Percentiles rank a stretch among this genome's conserved stretches.
Evolutionary conservation across 2,888 invertebrate genomes (phyloP).

Genomic region (Bombylius major): DNA sequence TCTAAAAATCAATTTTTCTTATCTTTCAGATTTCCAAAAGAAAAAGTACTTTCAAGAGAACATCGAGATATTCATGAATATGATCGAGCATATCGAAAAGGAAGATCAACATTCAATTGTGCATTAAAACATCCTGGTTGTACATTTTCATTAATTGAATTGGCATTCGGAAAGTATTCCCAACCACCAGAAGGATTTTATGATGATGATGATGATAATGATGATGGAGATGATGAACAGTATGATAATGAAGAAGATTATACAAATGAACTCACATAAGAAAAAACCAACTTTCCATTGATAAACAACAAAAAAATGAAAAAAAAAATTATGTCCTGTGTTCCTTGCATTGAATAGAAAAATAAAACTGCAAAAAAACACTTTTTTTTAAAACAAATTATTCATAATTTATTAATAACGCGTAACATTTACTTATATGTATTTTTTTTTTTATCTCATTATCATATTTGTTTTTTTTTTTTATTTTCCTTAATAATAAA

Average conservation of each 20-base stretch:
- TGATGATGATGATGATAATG: neutral
- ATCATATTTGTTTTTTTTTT: constrained; percentile 4
- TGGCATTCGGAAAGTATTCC: constrained; percentile 47
- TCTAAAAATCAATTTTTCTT: too few relatives aligned
- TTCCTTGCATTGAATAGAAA: neutral
- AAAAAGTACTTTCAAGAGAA: constrained; percentile 45
- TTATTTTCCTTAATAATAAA: too few relatives aligned
- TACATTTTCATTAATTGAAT: constrained; percentile 56
- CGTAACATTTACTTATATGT: constrained; percentile 47
- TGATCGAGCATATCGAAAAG: constrained; percentile 48
- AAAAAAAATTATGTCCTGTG: neutral
- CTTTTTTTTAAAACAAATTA: constrained; percentile 35
- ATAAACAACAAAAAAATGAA: neutral
- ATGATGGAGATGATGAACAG: too few relatives aligned
- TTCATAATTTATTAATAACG: constrained; percentile 48
- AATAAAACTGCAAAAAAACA: neutral
- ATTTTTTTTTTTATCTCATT: constrained; percentile 3
- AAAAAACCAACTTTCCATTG: neutral
- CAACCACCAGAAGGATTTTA: too few relatives aligned
- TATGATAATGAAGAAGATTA: too few relatives aligned
- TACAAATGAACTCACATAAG: neutral
- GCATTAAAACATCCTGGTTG: constrained; percentile 45
- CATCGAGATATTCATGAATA: constrained; percentile 53
- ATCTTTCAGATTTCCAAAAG: constrained; percentile 45
- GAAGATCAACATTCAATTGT: constrained; percentile 39